Evolutionary conservation across 1,140 invertebrate species (phyloP), one percentile per base, ranked within the genome.

Genomic region (Diuraphis noxia): DNA sequence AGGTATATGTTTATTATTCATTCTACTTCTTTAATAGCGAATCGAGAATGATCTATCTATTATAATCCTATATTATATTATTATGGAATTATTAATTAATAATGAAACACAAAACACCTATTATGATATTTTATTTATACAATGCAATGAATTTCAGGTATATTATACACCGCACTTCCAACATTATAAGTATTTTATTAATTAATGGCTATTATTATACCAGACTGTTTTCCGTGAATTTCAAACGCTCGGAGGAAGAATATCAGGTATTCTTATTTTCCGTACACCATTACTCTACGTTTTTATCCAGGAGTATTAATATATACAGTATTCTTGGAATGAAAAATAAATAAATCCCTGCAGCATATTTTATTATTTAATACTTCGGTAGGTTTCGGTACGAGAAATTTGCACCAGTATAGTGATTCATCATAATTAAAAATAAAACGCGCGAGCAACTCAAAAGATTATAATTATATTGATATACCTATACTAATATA

Each of bases 351-450:
- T 38, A 82, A 43, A 21, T 34, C 41, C 41, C 2, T 8, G n/a
- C n/a, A 46, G 30, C 38, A 49, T 40, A 19, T 84, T n/a, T 17
- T 30, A 84, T 43, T 41, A 40, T 82, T 82, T 72, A 17, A 72
- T 72, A 13, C 56, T 72, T n/a, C 34, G 56, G 56, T 56, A 84
- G 40, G 41, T 46, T 34, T 46, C 41, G 41, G 30, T 46, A n/a
- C 17, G 41, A 43, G 25, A 21, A 85, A 85, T 34, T 46, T n/a
- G 5, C 17, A 19, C 30, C 41, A 34, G 30, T 72, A 72, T 72
- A 72, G 41, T n/a, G 82, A 85, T 85, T 85, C 30, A 46, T 46
- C 41, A n/a, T 41, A 84, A 30, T 85, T 85, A 85, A 85, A 85
- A 46, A 43, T 34, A 43, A 46, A 85, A 85, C n/a, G 17, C 82